Conservation (phyloP, 2,797 vertebrate genomes). For the Siniperca obscura region DNA sequence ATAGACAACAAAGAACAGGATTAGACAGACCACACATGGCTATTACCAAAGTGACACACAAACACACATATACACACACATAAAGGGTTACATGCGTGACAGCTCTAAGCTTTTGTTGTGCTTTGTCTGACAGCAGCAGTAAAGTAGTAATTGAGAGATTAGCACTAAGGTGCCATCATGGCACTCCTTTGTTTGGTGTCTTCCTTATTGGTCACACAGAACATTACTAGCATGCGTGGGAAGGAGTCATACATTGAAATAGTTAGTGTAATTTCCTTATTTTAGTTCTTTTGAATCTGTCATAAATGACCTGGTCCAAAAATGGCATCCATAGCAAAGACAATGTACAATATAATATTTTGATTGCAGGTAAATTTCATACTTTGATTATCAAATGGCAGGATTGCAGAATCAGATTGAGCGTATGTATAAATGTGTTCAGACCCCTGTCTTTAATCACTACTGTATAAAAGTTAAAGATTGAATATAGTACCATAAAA, state of each 20-base stretch:
- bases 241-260: slow-evolving; percentile 49
- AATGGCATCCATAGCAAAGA: background rate
- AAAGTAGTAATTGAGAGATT: slow-evolving; percentile 85
- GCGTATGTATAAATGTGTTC: background rate
- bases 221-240: slow-evolving; percentile 51
- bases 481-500: background rate
- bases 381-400: background rate
- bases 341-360: background rate
- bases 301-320: background rate
- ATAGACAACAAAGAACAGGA: slow-evolving; percentile 69
- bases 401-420: background rate
- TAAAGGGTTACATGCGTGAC: slow-evolving; percentile 66
- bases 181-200: slow-evolving; percentile 81
- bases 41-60: slow-evolving; percentile 69
- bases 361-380: background rate
- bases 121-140: slow-evolving; percentile 79
- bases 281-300: slow-evolving; percentile 32
- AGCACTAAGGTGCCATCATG: slow-evolving; percentile 76
- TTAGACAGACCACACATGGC: slow-evolving; percentile 72
- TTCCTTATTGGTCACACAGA: slow-evolving; percentile 57
- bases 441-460: background rate
- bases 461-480: background rate
- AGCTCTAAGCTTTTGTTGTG: slow-evolving; percentile 80
- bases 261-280: slow-evolving; percentile 4
- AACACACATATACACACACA: slow-evolving; percentile 54